Base-by-base conservation (phyloP, 1,140 invertebrate species). In the Asbolus verrucosus region DNA sequence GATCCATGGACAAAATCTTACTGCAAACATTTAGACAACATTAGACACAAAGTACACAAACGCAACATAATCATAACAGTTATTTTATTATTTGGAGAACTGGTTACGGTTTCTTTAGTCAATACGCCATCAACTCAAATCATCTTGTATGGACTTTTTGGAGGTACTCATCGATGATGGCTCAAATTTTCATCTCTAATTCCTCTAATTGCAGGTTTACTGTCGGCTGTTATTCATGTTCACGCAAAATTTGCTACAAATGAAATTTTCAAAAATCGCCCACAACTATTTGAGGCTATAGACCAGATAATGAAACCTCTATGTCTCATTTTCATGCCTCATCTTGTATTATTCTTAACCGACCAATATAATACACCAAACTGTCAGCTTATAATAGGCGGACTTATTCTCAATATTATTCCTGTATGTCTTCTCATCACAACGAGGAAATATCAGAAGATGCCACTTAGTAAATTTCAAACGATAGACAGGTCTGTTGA, bases 271-370 rank as follows among this genome's bases (percentile, higher is more conserved):
- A 65, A 67, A 15, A 72, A 69, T n/a, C 67, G 62, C 13, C 16
- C 36, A 2, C 69, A 69, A 62, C 61, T 69, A 8, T 72, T 63
- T 30, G 46, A 72, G 13, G 63, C 36, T 11, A 70, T 70, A 39
- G 43, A 70, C 39, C 74, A 75, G 65, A 36, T 73, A 4, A 30
- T 70, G 1, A 69, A 70, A 54, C 72, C 74, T 6, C 18, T 75
- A 9, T 72, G 70, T 33, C 31, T 75, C 4, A 19, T 75, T 16
- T 21, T 72, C 5, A 72, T 74, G 70, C 72, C 74, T 1, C 72
- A 74, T 43, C 39, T 70, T 1, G 16, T 70, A 0, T 63, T 67
- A 6, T 54, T 65, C 13, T 61, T 75, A 0, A 30, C 65, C 14
- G 41, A 14, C 14, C 54, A 30, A 24, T 75, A 68, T 41, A 33